Conservation (phyloP, 1,140 invertebrate genomes). For the Armadillidium nasatum region DNA sequence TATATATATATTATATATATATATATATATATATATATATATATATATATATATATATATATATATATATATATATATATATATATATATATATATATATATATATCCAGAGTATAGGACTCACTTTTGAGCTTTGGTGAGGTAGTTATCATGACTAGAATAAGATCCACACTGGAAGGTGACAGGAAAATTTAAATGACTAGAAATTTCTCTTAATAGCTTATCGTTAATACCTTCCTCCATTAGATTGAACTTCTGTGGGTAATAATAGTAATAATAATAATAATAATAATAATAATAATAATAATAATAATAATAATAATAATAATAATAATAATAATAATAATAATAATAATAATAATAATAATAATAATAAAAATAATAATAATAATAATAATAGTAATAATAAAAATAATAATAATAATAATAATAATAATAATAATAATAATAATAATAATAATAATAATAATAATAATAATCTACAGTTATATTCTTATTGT, state of each 20-base stretch:
- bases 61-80: no score
- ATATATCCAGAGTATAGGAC: not conserved
- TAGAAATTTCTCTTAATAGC: not conserved
- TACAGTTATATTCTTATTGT: no score
- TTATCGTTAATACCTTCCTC: not conserved
- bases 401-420: slow-evolving; percentile 11
- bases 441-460: not conserved
- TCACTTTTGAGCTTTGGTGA: not conserved
- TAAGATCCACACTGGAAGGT: not conserved
- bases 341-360: slow-evolving; percentile 9
- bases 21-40: no score
- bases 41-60: no score
- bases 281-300: not conserved
- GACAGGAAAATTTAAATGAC: not conserved
- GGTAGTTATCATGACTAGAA: not conserved
- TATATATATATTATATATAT: no score
- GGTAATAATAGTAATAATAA: no score
- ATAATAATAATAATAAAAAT: slow-evolving; percentile 2
- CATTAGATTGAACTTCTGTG: not conserved
- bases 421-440: slow-evolving; percentile 11
- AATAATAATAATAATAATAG: not conserved
- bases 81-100: no score
- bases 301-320: slow-evolving; percentile 9
- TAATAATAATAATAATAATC: not conserved
- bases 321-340: slow-evolving; percentile 3